Base-by-base conservation (phyloP, 2,113 vertebrate species). In the Menura novaehollandiae region DNA sequence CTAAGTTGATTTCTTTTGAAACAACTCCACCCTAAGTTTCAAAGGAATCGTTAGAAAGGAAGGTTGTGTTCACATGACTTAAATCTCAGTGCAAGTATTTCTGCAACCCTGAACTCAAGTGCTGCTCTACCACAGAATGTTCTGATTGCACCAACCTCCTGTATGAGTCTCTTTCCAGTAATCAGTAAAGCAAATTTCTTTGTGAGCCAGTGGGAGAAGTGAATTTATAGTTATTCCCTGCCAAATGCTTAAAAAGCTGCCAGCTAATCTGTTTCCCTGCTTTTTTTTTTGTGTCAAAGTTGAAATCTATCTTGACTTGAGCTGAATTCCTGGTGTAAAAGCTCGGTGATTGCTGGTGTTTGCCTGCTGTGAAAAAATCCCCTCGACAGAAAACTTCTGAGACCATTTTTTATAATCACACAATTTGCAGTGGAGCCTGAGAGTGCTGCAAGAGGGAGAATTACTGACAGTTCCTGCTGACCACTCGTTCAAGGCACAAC, bases 141-240 rank as follows among this genome's bases (percentile, higher is more conserved):
- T 97, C 98, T 89, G 95, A 94, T 96, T 97, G 97, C 97, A 97
- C 95, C 97, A 78, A 46, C 91, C 92, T 98, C 96, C 96, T 96
- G 80, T 79, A 90, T 68, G 91, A 97, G 93, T 92, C 97, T 97
- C 96, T 95, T 98, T 98, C 97, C 98, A 98, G 97, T 98, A 98
- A 98, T 95, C 97, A 97, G 95, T 80, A 94, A 75, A 97, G 94
- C 89, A 97, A 97, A 94, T 97, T 97, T 97, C 94, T 98, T 97
- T 92, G 66, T 89, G 95, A 93, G 87, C 86, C 80, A 64, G 80
- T 84, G 85, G 91, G 96, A 93, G 92, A 97, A 93, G 74, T 92
- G 91, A 92, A 93, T 95, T 96, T 96, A 89, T 92, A 93, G 87
- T 96, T 95, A 82, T 95, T 97, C 95, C 83, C 92, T 88, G 88